Percentiles rank a stretch among this genome's conserved stretches.
Evolutionary conservation across 2,113 vertebrate genomes (phyloP).

Genomic region (Anhinga rufa): DNA sequence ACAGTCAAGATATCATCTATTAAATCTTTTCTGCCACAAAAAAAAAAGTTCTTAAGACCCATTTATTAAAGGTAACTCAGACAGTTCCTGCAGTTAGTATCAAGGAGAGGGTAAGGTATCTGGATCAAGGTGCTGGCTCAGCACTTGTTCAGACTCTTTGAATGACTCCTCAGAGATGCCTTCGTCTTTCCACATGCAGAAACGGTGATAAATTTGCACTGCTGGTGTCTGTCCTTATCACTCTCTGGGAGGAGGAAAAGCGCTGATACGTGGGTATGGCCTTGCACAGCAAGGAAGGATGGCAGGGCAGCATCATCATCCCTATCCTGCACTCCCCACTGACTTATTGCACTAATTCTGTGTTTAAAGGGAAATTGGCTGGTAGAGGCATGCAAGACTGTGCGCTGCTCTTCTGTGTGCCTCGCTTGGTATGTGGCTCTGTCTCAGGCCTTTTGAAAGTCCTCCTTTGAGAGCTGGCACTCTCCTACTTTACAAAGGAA

Average conservation of each 20-base stretch:
- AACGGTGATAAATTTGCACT: not conserved
- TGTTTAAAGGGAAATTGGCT: not conserved
- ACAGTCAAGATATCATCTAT: not conserved
- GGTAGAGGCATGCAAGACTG: not conserved
- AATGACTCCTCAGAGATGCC: not conserved
- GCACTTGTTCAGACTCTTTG: not conserved
- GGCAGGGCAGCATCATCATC: not conserved
- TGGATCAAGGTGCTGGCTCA: not conserved
- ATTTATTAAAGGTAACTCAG: not conserved
- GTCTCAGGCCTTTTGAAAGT: not conserved
- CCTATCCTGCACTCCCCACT: not conserved
- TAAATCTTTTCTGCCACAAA: not conserved
- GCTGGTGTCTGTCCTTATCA: not conserved
- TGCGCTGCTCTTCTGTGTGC: not conserved
- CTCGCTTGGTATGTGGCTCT: fast-evolving
- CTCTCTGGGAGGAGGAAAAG: not conserved
- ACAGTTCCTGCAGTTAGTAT: not conserved
- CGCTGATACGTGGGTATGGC: fast-evolving
- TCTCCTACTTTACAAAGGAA: not conserved
- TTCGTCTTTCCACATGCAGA: not conserved
- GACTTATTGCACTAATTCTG: not conserved
- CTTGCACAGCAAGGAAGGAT: not conserved
- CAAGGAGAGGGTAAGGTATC: not conserved
- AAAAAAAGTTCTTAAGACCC: not conserved
- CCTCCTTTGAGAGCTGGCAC: not conserved